Conservation (phyloP, 2,888 invertebrate species). For the Eupsilia transversa region DNA sequence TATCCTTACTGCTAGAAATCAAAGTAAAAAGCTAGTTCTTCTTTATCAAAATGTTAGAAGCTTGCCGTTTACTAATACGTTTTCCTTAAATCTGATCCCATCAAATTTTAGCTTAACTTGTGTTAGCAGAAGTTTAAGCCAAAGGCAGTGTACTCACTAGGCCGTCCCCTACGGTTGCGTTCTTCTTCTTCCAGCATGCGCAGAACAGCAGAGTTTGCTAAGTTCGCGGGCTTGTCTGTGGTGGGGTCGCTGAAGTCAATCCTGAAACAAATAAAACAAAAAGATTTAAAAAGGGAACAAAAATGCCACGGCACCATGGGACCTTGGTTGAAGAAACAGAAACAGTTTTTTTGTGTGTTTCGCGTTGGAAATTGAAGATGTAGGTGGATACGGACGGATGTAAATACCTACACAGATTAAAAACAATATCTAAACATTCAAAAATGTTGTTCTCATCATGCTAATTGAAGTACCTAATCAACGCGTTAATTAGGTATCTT, state of each 20-base stretch:
- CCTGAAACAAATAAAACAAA: slow-evolving; percentile 87
- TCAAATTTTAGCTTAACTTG: slow-evolving; percentile 7
- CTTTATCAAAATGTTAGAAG: not conserved
- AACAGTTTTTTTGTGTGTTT: not conserved
- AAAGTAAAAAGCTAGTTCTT: not conserved
- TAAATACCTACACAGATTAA: not conserved
- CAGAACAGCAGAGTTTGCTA: slow-evolving; percentile 96
- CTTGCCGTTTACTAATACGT: not conserved
- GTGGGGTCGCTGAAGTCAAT: slow-evolving; percentile 94
- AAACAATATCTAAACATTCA: not conserved
- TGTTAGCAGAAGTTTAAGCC: not conserved
- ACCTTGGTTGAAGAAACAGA: not conserved
- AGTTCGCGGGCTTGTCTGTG: slow-evolving; percentile 94
- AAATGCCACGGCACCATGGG: not conserved
- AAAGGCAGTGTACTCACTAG: slow-evolving; percentile 87
- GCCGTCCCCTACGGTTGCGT: slow-evolving; percentile 92
- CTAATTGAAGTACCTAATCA: not conserved
- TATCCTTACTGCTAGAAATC: not conserved
- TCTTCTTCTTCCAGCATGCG: slow-evolving; percentile 96
- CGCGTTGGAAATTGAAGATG: not conserved
- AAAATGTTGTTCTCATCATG: not conserved
- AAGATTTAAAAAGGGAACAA: not conserved
- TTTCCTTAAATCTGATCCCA: not conserved
- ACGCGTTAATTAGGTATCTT: not conserved
- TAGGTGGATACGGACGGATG: not conserved